Percentiles rank a stretch among this genome's conserved stretches.
Conservation (phyloP, 2,797 vertebrate genomes). For the Xiphorhynchus erythropygius region DNA sequence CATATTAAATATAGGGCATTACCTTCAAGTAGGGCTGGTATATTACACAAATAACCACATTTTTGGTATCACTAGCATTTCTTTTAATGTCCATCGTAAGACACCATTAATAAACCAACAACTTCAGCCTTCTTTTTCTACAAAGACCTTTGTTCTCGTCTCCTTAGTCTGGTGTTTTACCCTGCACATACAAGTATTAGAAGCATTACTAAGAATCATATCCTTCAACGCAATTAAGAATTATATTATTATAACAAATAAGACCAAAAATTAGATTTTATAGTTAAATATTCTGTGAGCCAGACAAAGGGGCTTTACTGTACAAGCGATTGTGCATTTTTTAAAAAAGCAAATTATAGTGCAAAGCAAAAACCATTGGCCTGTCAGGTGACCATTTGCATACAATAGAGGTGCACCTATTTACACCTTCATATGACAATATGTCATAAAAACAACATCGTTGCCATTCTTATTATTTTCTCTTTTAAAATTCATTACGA, state of each 20-base stretch:
- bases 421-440: constrained; percentile 56
- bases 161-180: constrained; percentile 19
- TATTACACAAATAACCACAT: constrained; percentile 47
- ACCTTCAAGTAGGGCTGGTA: constrained; percentile 51
- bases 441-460: constrained; percentile 28
- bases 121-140: constrained; percentile 2
- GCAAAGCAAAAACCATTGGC: constrained; percentile 74
- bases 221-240: constrained; percentile 67
- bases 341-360: constrained; percentile 79
- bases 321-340: constrained; percentile 77
- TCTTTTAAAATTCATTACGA: background rate
- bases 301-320: constrained; percentile 68
- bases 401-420: constrained; percentile 15
- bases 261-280: constrained; percentile 72
- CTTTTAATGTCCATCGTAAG: constrained; percentile 28
- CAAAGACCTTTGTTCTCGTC: background rate
- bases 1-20: constrained; percentile 65
- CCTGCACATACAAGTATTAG: constrained; percentile 58
- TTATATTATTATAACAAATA: constrained; percentile 79
- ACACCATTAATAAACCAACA: constrained; percentile 27
- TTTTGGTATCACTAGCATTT: constrained; percentile 62
- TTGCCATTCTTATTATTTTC: background rate
- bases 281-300: constrained; percentile 81
- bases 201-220: constrained; percentile 61
- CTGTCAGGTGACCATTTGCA: constrained; percentile 38